Evolutionary conservation across 2,888 invertebrate species (phyloP).

Genomic region (Capitulum mitella): DNA sequence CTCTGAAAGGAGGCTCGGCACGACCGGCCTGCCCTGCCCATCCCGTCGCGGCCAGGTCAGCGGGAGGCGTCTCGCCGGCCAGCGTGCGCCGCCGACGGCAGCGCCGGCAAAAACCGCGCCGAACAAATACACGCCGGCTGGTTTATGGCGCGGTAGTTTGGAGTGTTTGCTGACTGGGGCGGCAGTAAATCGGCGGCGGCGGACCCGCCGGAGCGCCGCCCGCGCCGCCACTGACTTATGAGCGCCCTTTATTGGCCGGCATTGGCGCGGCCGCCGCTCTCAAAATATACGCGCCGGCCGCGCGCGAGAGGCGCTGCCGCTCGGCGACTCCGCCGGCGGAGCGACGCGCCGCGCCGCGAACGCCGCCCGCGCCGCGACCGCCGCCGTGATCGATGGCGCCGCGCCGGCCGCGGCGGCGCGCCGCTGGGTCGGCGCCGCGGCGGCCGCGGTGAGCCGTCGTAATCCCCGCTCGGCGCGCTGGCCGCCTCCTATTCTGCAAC

Average conservation of each 20-base stretch:
- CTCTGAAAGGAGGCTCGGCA: too few relatives aligned
- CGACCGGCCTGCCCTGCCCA: too few relatives aligned
- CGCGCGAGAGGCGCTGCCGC: not conserved
- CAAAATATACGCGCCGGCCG: not conserved
- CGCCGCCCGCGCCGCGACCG: too few relatives aligned
- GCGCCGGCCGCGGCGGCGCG: not conserved
- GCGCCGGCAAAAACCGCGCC: not conserved
- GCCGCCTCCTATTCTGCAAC: not conserved
- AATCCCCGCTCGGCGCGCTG: not conserved
- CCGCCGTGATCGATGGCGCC: slow-evolving; percentile 20
- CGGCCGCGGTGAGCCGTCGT: not conserved
- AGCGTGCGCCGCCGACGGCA: not conserved
- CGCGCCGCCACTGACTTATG: not conserved
- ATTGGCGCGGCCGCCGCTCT: slow-evolving; percentile 8
- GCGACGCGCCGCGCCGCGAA: too few relatives aligned
- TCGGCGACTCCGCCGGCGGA: not conserved
- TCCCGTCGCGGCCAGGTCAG: too few relatives aligned
- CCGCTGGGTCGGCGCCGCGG: not conserved
- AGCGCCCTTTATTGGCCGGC: not conserved
- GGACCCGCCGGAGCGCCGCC: not conserved
- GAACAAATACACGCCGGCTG: slow-evolving; percentile 17
- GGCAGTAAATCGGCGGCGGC: not conserved
- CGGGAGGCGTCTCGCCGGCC: not conserved
- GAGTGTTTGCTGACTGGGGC: slow-evolving; percentile 12
- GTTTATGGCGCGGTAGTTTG: slow-evolving; percentile 22